Conservation (phyloP, 2,113 vertebrate species). For the Sebastes fasciatus region DNA sequence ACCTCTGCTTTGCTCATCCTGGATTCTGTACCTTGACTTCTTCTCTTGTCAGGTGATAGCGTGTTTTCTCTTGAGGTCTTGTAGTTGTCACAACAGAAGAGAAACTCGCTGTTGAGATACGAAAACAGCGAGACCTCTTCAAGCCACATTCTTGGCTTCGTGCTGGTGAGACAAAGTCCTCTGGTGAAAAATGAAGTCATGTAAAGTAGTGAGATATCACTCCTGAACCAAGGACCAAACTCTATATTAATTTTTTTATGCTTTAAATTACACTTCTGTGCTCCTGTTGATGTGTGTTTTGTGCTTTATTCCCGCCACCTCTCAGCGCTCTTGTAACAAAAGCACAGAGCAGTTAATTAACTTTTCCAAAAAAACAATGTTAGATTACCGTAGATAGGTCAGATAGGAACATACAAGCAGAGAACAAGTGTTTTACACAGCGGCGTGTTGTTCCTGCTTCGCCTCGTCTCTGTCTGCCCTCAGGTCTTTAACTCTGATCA, state of each 20-base stretch:
- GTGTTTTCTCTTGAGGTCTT: not conserved
- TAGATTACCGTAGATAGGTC: not conserved
- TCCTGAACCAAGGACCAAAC: not conserved
- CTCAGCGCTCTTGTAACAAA: not conserved
- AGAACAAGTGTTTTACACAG: constrained; percentile 31
- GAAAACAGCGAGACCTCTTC: not conserved
- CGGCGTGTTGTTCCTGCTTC: not conserved
- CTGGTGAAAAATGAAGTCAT: not conserved
- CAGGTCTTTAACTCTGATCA: constrained; percentile 14
- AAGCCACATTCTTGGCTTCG: not conserved
- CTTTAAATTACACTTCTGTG: not conserved
- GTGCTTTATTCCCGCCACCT: not conserved
- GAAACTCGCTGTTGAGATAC: not conserved
- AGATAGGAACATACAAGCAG: not conserved
- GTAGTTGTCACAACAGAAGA: not conserved
- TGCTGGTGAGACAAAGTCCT: not conserved
- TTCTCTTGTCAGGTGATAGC: too few species aligned
- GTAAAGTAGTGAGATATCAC: not conserved
- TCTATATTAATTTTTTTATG: not conserved
- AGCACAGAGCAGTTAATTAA: constrained; percentile 4
- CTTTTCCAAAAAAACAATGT: not conserved
- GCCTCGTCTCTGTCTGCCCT: constrained; percentile 13
- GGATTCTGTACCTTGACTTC: not conserved
- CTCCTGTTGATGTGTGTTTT: not conserved
- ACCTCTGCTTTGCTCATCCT: not conserved